Base-by-base conservation (phyloP, 2,888 invertebrate species). In the Idaea straminata region DNA sequence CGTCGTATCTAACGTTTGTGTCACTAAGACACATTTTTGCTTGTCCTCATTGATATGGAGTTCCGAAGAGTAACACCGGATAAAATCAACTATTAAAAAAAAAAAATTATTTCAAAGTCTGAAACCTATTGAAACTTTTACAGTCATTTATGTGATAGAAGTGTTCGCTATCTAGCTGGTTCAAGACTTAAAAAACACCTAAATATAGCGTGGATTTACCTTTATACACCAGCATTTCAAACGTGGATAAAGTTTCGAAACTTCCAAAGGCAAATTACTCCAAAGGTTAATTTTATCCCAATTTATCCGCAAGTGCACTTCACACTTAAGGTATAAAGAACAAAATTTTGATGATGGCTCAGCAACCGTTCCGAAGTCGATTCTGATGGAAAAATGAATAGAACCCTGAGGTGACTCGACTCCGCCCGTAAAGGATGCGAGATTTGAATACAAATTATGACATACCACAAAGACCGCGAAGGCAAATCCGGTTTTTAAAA, bases 321-420 rank as follows among this genome's bases (percentile, higher is more conserved):
- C 13, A 47, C 47, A 47, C 47, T 47, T 47, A 47, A 47, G 47
- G 47, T 59, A 6, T 15, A 57, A 47, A 16, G 63, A 62, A 62
- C 63, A 62, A 38, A 25, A 66, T 63, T 59, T 59, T 66, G 63
- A 61, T 58, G 66, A 13, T 34, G 34, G 59, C 61, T 15, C 62
- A 68, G 60, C 62, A 64, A 66, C 7, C 65, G 64, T 38, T 66
- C 63, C 62, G 62, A 47, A 61, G 59, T 36, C 67, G 36, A 66
- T 68, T 64, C 66, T 68, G 68, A 64, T 62, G 62, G 61, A 64
- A 68, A 65, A 66, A 68, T 68, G 68, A 66, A 68, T 68, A 34
- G 62, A 59, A 47, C 57, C 62, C 36, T 62, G 64, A 61, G 38
- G 64, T 57, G 63, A 66, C 25, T 66, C 35, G 62, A 62, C 62